Base-by-base conservation (phyloP, 2,113 vertebrate species). In the Paradoxurus hermaphroditus region DNA sequence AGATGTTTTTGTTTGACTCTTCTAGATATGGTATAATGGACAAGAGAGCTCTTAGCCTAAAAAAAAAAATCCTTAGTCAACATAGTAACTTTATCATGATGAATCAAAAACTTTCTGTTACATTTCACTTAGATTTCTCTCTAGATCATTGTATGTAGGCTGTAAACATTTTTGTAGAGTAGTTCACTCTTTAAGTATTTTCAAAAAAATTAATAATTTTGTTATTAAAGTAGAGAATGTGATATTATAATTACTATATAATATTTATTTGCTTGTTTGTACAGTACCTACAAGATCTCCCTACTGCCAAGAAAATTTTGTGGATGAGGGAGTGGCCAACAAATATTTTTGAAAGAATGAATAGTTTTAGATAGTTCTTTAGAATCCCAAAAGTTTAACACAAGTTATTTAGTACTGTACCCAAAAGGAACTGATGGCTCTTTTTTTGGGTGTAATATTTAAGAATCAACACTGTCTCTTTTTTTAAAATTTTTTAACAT, bases 261-360 rank as follows among this genome's bases (percentile, higher is more conserved):
- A 27, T 79, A 93, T 83, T 53, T 63, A 49, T 87, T 92, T 97
- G 4, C 39, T 73, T 83, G 15, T 39, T 92, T 39, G 27, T 84
- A 10, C 21, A 49, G 18, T 78, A 68, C 14, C 12, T 68, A 19
- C 10, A 77, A 29, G 46, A 65, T 77, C 78, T 15, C 16, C 8
- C 44, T 51, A 46, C 8, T 81, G 19, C 36, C 53, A 91, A 51
- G 94, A 86, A 94, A 89, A 78, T 70, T 88, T 5, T 87, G 16
- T 82, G 19, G n/a, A 39, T 82, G 10, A 91, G 29, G 14, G 13
- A 73, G 25, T 25, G 13, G 19, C 56, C 15, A 27, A 39, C 72
- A 90, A 83, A 83, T 56, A 68, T 77, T 95, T 96, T 96, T 78
- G 6, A 93, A 87, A 68, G 23, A 94, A 72, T 72, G 25, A 44